Evolutionary conservation across 2,113 vertebrate genomes (phyloP).

Genomic region (Collichthys lucidus): DNA sequence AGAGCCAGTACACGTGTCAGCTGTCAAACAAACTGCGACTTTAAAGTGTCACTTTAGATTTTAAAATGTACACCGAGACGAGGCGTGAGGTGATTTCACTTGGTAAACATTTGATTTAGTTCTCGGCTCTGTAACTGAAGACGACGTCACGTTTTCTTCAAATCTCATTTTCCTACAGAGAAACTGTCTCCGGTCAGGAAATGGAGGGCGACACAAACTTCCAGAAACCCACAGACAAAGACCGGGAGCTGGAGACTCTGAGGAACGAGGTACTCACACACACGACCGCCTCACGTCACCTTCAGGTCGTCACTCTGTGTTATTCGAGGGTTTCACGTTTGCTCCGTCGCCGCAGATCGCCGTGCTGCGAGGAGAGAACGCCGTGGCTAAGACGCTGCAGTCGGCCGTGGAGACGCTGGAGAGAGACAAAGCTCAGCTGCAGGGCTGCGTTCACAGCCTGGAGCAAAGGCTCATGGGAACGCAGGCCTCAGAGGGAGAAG

Average conservation of each 20-base stretch:
- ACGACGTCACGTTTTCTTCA: background rate
- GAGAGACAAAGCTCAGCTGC: constrained; percentile 91
- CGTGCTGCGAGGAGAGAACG: constrained; percentile 90
- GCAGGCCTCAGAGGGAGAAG: constrained; percentile 62
- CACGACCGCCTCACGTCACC: accelerated
- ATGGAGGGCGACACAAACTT: constrained; percentile 83
- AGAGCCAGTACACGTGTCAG: too few relatives aligned
- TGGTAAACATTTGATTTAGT: background rate
- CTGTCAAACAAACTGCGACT: too few relatives aligned
- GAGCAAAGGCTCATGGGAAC: constrained; percentile 91
- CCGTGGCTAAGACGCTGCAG: constrained; percentile 90
- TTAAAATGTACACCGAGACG: too few relatives aligned
- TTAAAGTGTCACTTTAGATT: too few relatives aligned
- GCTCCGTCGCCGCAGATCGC: constrained; percentile 84
- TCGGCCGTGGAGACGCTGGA: constrained; percentile 91
- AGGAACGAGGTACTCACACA: constrained; percentile 89
- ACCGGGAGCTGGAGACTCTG: constrained; percentile 93
- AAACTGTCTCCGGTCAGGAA: constrained; percentile 64
- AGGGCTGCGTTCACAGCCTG: constrained; percentile 89
- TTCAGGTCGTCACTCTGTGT: background rate
- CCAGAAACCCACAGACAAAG: constrained; percentile 90
- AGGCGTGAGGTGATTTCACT: too few relatives aligned
- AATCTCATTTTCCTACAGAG: constrained; percentile 78
- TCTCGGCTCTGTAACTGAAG: background rate
- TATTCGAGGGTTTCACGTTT: background rate